Conservation (phyloP, 2,797 vertebrate species). For the Cirrhinus molitorella region DNA sequence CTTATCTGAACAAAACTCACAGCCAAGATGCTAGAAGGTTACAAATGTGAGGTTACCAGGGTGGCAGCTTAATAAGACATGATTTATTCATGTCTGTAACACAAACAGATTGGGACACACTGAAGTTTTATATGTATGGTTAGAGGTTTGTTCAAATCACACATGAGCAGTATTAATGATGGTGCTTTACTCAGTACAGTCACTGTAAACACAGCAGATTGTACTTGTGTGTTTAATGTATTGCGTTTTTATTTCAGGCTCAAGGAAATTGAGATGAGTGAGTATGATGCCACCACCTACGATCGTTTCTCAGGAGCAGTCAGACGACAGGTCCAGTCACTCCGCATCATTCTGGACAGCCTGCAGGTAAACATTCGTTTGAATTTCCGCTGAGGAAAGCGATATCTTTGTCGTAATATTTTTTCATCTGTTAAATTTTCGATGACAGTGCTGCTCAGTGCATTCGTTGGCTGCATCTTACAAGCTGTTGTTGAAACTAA, state of each 20-base stretch:
- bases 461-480: no score
- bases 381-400: no score
- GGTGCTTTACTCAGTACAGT: neutral
- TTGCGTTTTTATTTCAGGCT: conserved; percentile 76
- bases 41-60: neutral
- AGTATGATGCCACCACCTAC: conserved; percentile 90
- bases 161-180: neutral
- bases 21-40: neutral
- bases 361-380: conserved; percentile 84
- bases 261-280: conserved; percentile 95
- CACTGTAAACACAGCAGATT: neutral
- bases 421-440: no score
- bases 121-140: neutral
- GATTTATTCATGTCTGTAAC: neutral
- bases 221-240: neutral
- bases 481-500: no score
- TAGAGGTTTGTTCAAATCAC: neutral
- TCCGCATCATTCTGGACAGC: conserved; percentile 92
- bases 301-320: conserved; percentile 91
- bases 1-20: neutral
- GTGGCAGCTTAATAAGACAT: neutral
- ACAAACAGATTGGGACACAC: neutral
- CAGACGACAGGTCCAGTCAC: conserved; percentile 90
- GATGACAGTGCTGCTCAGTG: no score
- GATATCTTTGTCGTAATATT: no score